Evolutionary conservation across 1,140 invertebrate genomes (phyloP), one percentile per base, ranked within the genome.

Genomic region (Neotoxoptera formosana): DNA sequence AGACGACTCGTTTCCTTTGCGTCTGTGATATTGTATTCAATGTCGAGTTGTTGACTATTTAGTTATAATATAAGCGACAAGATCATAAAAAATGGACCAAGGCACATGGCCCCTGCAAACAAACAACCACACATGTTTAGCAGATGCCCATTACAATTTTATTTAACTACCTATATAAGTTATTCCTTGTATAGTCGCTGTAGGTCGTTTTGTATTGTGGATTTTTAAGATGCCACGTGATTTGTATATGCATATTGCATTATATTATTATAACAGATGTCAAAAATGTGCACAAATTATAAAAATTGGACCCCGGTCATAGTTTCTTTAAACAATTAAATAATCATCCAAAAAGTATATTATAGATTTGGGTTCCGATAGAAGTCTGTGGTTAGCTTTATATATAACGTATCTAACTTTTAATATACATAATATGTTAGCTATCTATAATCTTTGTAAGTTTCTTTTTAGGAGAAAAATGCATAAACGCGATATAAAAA

Each of bases 41-140:
- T 53, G 25, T 89, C 36, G n/a, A 41, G 67, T 67, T 30, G 89
- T 76, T 83, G 47, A 51, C n/a, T 83, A 81, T 51, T 90, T 67
- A 34, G 48, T 90, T 91, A 91, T 25, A 76, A 51, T 83, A 25
- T 81, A 84, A 34, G 81, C 51, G 48, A 93, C 91, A 86, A 93
- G 34, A 93, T 93, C 47, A 23, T 91, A 91, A 91, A 76, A 91
- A 91, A 34, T 91, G 45, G 3, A 86, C 81, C 48, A 34, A 84
- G 11, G 48, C 91, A 93, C 91, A 93, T 86, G 91, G 91, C 41
- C 34, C 81, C 20, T n/a, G 41, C 81, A 53, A 93, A 86, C 91
- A 51, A 51, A 83, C 67, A 45, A 83, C 47, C 90, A 92, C 91
- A 93, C 48, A 56, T 93, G 91, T 84, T 93, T 93, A 93, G 81